These are phyloP conservation scores for Campaea margaritaria DNA, from an alignment of 2,888 invertebrate genomes.

Conservation along the genomic window DNA sequence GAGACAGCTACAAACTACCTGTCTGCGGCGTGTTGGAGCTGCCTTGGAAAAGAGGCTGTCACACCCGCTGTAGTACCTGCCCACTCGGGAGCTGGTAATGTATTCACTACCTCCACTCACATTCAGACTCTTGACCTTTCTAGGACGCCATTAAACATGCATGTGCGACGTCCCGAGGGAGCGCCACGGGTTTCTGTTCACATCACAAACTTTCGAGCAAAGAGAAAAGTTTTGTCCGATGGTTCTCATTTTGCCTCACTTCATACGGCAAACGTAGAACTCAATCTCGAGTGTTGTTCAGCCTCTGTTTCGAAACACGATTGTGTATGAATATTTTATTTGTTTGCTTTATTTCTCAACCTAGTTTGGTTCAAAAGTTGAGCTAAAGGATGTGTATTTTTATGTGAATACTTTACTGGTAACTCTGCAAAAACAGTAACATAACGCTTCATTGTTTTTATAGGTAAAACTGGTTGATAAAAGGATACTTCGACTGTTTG, in stretches of 20 bases:
- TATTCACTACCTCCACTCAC: constrained; percentile 76
- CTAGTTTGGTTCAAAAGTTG: constrained; percentile 22
- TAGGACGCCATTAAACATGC: constrained; percentile 82
- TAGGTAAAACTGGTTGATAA: no score
- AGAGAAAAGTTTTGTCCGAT: constrained; percentile 77
- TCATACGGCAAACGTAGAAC: constrained; percentile 60
- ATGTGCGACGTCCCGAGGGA: constrained; percentile 74
- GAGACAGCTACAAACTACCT: constrained; percentile 82
- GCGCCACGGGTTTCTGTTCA: constrained; percentile 70
- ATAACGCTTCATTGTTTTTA: no score
- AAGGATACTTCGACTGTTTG: no score
- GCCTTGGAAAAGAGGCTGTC: constrained; percentile 76
- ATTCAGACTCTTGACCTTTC: constrained; percentile 81
- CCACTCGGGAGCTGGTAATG: constrained; percentile 73
- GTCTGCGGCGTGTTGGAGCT: constrained; percentile 67
- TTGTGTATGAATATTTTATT: constrained; percentile 48
- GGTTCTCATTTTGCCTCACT: constrained; percentile 71
- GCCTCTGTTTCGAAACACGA: constrained; percentile 51
- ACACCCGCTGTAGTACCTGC: constrained; percentile 58
- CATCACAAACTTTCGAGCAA: constrained; percentile 76
- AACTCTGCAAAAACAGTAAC: no score
- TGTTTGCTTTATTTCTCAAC: constrained; percentile 33
- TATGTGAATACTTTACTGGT: no score
- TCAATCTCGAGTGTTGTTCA: constrained; percentile 56
- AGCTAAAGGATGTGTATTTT: not conserved